Evolutionary conservation across 2,113 vertebrate genomes (phyloP).

Genomic region (Hylia prasina): DNA sequence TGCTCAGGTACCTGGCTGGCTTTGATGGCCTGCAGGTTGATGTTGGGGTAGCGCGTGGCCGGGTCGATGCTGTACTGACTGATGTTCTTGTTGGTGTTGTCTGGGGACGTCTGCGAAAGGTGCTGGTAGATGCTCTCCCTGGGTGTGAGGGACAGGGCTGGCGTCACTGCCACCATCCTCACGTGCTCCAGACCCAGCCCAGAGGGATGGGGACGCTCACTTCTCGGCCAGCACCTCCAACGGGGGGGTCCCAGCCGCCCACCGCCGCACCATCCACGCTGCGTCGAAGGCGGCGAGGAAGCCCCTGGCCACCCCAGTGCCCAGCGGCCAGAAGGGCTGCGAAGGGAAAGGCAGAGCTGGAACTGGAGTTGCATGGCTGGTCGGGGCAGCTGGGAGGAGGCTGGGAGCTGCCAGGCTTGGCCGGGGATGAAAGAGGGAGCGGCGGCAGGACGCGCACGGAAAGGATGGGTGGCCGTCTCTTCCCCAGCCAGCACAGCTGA

Average conservation of each 20-base stretch:
- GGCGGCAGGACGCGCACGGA: background rate
- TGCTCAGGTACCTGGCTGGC: conserved; percentile 76
- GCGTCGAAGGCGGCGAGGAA: conserved; percentile 88
- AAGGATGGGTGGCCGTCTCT: background rate
- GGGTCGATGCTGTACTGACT: conserved; percentile 86
- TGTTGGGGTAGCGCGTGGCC: conserved; percentile 83
- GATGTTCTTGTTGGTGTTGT: conserved; percentile 89
- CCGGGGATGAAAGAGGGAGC: background rate
- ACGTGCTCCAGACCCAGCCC: background rate
- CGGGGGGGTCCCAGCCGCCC: conserved; percentile 76
- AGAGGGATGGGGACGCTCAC: conserved; percentile 44
- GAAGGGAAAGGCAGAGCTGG: background rate
- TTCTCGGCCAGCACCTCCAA: conserved; percentile 88
- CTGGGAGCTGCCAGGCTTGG: background rate
- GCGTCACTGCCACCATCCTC: background rate
- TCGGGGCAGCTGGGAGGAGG: conserved; percentile 10
- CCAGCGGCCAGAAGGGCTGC: conserved; percentile 96
- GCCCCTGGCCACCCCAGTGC: conserved; percentile 90
- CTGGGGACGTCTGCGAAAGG: conserved; percentile 90
- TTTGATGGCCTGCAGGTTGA: conserved; percentile 83
- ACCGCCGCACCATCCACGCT: conserved; percentile 91
- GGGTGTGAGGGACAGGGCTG: background rate
- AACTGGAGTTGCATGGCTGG: background rate
- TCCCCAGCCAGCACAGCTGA: background rate
- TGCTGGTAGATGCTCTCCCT: conserved; percentile 92